Evolutionary conservation across 2,113 vertebrate genomes (phyloP), one percentile per base, ranked within the genome.

Genomic region (Corythoichthys intestinalis): DNA sequence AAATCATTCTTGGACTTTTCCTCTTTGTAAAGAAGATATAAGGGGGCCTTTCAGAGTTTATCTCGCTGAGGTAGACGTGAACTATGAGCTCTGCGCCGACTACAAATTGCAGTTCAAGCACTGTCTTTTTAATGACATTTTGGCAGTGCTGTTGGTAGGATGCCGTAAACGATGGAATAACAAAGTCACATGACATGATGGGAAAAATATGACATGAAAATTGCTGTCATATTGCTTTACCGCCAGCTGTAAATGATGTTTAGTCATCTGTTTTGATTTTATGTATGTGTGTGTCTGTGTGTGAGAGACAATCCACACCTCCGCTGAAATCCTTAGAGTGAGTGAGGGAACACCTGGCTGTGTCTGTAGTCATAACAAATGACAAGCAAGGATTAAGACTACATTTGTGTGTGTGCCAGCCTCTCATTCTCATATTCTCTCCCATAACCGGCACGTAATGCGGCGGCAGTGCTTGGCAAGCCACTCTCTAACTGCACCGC

Each of bases 341-440:
- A 80, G 81, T 11, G 64, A 73, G 78, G 41, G 59, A 86, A 81
- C 89, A 90, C 89, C 89, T 88, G 89, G 76, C 53, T 66, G 67
- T 80, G 83, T 88, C 83, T 89, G 85, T 77, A 86, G 86, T 82
- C 85, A 87, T 89, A 87, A 87, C 85, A 87, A 86, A 87, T 12
- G 78, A 84, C 83, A 84, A 73, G 82, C 67, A 77, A 73, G 79
- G 87, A 86, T 90, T 90, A 82, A 83, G 81, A 73, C 76, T 79
- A 80, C 78, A 84, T 86, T 84, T 90, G 86, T 83, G 65, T 79
- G 46, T 67, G 70, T 85, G 89, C 72, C 77, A 80, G 52, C 83
- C 73, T 69, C 73, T 62, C 67, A 28, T 28, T 79, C 73, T 35
- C 63, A 35, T 49, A 68, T 72, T 86, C 75, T 46, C 76, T 75